Conservation (phyloP, 2,797 vertebrate species). For the Dryobates pubescens region DNA sequence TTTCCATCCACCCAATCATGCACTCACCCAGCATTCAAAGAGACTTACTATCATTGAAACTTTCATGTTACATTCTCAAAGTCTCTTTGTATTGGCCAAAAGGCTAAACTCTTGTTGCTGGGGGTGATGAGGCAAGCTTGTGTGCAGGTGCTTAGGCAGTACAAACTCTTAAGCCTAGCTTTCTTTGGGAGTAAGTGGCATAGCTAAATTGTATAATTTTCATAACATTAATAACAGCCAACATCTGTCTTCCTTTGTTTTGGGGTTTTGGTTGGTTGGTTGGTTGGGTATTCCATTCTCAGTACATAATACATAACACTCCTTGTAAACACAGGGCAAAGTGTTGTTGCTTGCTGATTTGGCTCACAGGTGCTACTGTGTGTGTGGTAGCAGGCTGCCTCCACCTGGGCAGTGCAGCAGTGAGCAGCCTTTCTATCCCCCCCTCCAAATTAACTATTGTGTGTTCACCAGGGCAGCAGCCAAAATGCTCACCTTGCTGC, state of each 20-base stretch:
- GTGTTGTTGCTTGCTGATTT: fast-evolving
- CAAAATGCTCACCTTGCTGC: fast-evolving
- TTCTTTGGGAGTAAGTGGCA: neutral
- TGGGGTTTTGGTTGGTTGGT: neutral
- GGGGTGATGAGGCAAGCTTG: neutral
- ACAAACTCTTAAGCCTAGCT: neutral
- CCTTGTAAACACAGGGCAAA: neutral
- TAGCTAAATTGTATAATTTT: neutral
- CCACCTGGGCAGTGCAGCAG: fast-evolving
- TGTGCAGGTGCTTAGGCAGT: neutral
- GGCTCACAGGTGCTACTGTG: fast-evolving
- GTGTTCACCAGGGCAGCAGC: fast-evolving
- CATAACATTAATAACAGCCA: neutral
- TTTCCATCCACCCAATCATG: neutral
- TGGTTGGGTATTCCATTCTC: neutral
- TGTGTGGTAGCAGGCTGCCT: neutral
- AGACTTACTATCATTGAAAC: neutral
- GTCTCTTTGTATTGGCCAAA: neutral
- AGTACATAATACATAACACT: neutral
- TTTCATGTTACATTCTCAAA: neutral
- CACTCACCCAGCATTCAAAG: neutral
- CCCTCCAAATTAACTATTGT: fast-evolving
- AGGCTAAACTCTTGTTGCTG: neutral
- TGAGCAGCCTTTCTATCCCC: neutral
- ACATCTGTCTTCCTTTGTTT: neutral